A percentile compares a stretch with the other conserved stretches of the same genome.
Evolutionary conservation across 30 jellyfish, hydroid and myxozoan genomes (phyloP).

Genomic region (Rhopilema esculentum): DNA sequence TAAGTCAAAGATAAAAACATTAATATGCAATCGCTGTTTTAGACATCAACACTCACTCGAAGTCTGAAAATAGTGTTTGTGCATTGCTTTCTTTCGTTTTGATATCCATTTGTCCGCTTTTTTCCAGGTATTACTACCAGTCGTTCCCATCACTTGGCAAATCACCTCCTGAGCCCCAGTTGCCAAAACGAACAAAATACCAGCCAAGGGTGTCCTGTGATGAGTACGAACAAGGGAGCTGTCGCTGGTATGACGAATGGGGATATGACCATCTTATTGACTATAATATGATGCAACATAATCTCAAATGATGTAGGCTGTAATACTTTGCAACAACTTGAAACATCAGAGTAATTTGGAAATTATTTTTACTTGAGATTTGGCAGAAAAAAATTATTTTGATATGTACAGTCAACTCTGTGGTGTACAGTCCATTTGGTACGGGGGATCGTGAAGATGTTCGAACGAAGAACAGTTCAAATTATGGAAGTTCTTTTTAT

Average conservation of each 20-base stretch:
- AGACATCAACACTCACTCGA: not conserved
- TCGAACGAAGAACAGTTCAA: too few species aligned
- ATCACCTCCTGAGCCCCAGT: conserved; percentile 84
- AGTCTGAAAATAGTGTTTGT: not conserved
- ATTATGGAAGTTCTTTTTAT: too few species aligned
- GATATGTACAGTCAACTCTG: too few species aligned
- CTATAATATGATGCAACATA: conserved; percentile 51
- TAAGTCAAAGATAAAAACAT: too few species aligned
- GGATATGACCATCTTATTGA: conserved; percentile 85
- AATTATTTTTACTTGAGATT: not conserved
- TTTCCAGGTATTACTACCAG: conserved; percentile 85
- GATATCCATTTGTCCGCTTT: not conserved
- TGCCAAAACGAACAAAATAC: conserved; percentile 67
- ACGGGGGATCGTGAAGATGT: too few species aligned
- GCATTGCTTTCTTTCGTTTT: not conserved
- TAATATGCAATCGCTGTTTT: too few species aligned
- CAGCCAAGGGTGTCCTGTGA: conserved; percentile 90
- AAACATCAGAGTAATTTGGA: not conserved
- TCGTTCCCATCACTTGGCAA: conserved; percentile 72
- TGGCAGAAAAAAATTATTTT: not conserved
- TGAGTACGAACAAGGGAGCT: conserved; percentile 79
- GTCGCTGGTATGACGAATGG: conserved; percentile 98
- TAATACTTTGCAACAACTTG: not conserved
- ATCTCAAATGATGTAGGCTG: not conserved
- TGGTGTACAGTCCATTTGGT: too few species aligned